These are phyloP conservation scores for Engystomops pustulosus DNA, from an alignment of 2,113 vertebrate species.

Conservation along the genomic window DNA sequence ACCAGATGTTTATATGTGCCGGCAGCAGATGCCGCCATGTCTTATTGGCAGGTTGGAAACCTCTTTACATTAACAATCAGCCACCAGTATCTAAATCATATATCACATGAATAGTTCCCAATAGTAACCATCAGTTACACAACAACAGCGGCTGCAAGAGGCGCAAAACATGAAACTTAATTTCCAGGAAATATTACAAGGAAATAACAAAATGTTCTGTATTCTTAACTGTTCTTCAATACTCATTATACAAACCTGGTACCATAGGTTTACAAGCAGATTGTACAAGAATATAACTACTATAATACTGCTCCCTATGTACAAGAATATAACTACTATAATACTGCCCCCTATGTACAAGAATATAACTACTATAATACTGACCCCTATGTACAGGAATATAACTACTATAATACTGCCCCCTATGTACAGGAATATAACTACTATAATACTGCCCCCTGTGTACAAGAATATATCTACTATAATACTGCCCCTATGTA, in stretches of 20 bases:
- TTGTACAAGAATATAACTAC: too few relatives aligned
- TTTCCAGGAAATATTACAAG: neutral
- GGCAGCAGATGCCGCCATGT: conserved; percentile 73
- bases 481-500: too few relatives aligned
- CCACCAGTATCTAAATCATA: conserved; percentile 61
- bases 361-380: too few relatives aligned
- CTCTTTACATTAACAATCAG: conserved; percentile 70
- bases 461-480: too few relatives aligned
- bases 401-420: too few relatives aligned
- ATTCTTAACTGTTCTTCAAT: neutral
- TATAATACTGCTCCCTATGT: too few relatives aligned
- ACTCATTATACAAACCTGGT: neutral
- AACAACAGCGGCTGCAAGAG: neutral
- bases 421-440: too few relatives aligned
- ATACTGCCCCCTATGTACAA: too few relatives aligned
- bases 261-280: neutral
- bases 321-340: too few relatives aligned
- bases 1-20: conserved; percentile 74
- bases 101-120: conserved; percentile 42
- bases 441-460: too few relatives aligned
- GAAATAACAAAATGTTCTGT: neutral
- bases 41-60: conserved; percentile 71
- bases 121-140: neutral
- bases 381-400: too few relatives aligned
- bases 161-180: too few relatives aligned